phyloP scores from a whole-genome alignment of 2,888 invertebrate genomes.

The Cantharis lateralis region DNA sequence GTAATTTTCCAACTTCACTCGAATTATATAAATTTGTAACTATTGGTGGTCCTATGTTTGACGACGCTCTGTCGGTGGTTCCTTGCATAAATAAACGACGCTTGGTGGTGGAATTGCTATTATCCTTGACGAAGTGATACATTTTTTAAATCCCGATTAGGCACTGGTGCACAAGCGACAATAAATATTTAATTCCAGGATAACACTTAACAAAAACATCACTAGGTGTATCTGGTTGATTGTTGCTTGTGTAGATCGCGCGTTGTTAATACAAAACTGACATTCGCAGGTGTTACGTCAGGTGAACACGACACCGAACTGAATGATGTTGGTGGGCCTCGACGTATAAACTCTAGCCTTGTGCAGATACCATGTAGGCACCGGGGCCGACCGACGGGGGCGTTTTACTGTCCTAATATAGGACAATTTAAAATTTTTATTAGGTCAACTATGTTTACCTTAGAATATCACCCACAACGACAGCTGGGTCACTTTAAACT shows the following conservation, averaged over 20 bases:
- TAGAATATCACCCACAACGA: neutral
- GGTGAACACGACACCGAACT: slow-evolving; percentile 48
- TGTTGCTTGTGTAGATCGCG: slow-evolving; percentile 8
- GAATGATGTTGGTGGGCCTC: slow-evolving; percentile 42
- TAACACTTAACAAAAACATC: neutral
- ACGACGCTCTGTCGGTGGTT: slow-evolving; percentile 53
- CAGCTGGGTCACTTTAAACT: neutral
- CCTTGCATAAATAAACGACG: slow-evolving; percentile 76
- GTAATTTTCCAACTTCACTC: slow-evolving; percentile 61
- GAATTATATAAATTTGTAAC: slow-evolving; percentile 49
- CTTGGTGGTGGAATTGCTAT: slow-evolving; percentile 56
- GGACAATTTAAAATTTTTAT: slow-evolving; percentile 4
- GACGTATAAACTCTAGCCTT: slow-evolving; percentile 22
- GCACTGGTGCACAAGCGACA: neutral
- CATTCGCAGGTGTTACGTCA: slow-evolving; percentile 51
- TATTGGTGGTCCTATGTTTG: slow-evolving; percentile 47
- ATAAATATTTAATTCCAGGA: neutral
- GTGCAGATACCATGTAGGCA: slow-evolving; percentile 26
- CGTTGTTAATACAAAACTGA: slow-evolving; percentile 29
- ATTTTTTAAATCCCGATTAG: slow-evolving; percentile 55
- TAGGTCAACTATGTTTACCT: slow-evolving; percentile 1
- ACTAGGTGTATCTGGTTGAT: neutral
- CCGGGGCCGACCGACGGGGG: slow-evolving; percentile 50
- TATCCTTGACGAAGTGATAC: slow-evolving; percentile 81
- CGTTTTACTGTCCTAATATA: slow-evolving; percentile 19